These are phyloP conservation scores for Centropristis striata DNA, from an alignment of 2,113 vertebrate species.

Conservation along the genomic window DNA sequence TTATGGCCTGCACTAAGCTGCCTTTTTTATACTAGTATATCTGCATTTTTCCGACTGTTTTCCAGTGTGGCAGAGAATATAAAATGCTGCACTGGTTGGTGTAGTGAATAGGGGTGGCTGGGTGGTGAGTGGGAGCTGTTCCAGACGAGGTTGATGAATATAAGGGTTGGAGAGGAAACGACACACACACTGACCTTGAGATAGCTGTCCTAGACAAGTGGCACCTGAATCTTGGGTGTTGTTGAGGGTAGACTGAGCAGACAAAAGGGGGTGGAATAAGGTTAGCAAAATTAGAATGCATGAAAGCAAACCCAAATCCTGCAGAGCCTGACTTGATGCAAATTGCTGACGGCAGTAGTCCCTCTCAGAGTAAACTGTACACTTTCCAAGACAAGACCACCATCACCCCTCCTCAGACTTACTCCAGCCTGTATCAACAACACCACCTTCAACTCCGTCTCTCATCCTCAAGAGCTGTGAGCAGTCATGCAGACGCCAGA, in stretches of 20 bases:
- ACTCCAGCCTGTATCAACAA: slow-evolving; percentile 11
- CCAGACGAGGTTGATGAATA: slow-evolving; percentile 5
- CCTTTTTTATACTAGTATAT: slow-evolving; percentile 27
- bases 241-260: slow-evolving; percentile 6
- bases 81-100: slow-evolving; percentile 2
- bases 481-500: slow-evolving; percentile 40
- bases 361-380: slow-evolving; percentile 29
- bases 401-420: slow-evolving; percentile 4
- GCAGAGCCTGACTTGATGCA: slow-evolving; percentile 48
- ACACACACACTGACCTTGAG: slow-evolving; percentile 56
- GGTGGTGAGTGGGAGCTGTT: not conserved
- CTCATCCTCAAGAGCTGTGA: slow-evolving; percentile 7
- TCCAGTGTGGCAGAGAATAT: slow-evolving; percentile 17
- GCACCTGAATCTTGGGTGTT: slow-evolving; percentile 23
- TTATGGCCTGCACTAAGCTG: slow-evolving; percentile 43
- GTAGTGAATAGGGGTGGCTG: not conserved
- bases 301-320: slow-evolving; percentile 50
- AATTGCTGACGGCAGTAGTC: slow-evolving; percentile 68
- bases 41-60: slow-evolving; percentile 37
- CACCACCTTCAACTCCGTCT: slow-evolving; percentile 14
- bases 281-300: slow-evolving; percentile 56
- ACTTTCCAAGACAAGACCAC: slow-evolving; percentile 35
- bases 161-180: not conserved
- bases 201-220: slow-evolving; percentile 3
- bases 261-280: slow-evolving; percentile 7